These are phyloP conservation scores for Leptodactylus fuscus DNA, from an alignment of 2,113 vertebrate genomes.

Conservation along the genomic window DNA sequence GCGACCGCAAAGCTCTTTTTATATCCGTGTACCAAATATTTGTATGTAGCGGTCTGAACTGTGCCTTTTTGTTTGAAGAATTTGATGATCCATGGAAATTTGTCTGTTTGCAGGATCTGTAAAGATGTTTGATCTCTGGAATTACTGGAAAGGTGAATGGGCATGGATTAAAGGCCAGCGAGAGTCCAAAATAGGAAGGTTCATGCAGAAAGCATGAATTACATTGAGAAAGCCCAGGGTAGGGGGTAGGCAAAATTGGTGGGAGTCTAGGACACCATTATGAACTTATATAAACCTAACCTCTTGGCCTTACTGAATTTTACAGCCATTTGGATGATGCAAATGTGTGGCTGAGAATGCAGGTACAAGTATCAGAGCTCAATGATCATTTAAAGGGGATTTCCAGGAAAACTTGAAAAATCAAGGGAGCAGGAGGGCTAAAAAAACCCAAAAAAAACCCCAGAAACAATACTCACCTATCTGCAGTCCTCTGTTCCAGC, in stretches of 20 bases:
- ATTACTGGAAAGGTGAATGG: constrained; percentile 11
- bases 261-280: not conserved
- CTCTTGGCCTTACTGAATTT: no score
- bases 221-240: not conserved
- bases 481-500: no score
- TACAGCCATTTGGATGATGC: no score
- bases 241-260: not conserved
- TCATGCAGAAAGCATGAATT: not conserved
- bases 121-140: not conserved
- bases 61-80: not conserved
- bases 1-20: constrained; percentile 3
- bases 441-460: no score
- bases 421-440: no score
- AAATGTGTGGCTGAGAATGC: no score
- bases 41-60: not conserved
- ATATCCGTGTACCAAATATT: constrained; percentile 8
- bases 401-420: no score
- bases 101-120: not conserved
- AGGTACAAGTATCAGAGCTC: no score
- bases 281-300: no score
- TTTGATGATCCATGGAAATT: not conserved
- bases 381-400: no score
- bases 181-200: not conserved
- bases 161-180: not conserved
- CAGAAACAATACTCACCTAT: no score